Evolutionary conservation across 64 coral and sea anemone genomes (phyloP).

Genomic region (Dendrophyllia cribrosa): DNA sequence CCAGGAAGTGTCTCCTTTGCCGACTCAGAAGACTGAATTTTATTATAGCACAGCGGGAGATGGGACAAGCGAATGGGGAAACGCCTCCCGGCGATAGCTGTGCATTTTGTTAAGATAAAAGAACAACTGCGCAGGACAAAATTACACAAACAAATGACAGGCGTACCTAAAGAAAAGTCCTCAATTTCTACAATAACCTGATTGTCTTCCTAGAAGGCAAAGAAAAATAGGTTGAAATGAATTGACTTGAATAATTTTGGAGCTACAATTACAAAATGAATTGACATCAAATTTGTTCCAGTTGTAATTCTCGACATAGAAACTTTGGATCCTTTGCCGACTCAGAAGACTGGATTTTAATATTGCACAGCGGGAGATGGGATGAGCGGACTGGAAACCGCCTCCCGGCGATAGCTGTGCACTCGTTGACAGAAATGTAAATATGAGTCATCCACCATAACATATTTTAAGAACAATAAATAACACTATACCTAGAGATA

Average conservation of each 20-base stretch:
- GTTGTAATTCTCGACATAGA: neutral
- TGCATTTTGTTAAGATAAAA: no score
- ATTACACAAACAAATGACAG: no score
- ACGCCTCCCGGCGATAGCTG: neutral
- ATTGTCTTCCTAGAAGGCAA: neutral
- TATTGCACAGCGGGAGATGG: conserved; percentile 6
- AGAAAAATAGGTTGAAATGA: no score
- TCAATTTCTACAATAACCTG: no score
- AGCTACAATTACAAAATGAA: neutral
- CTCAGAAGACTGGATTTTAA: conserved; percentile 14
- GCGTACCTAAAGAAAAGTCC: no score
- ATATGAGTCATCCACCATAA: neutral
- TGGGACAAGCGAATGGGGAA: neutral
- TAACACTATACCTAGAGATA: no score
- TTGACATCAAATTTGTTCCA: neutral
- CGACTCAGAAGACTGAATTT: conserved; percentile 18
- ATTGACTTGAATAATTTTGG: no score
- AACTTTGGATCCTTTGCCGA: neutral
- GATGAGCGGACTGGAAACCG: neutral
- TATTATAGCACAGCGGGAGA: neutral
- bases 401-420: conserved; percentile 2
- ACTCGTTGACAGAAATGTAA: neutral
- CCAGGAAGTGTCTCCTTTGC: neutral
- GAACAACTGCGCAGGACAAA: no score
- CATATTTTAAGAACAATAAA: no score